Conservation (phyloP, 2,888 invertebrate species). For the Acronicta leporina region DNA sequence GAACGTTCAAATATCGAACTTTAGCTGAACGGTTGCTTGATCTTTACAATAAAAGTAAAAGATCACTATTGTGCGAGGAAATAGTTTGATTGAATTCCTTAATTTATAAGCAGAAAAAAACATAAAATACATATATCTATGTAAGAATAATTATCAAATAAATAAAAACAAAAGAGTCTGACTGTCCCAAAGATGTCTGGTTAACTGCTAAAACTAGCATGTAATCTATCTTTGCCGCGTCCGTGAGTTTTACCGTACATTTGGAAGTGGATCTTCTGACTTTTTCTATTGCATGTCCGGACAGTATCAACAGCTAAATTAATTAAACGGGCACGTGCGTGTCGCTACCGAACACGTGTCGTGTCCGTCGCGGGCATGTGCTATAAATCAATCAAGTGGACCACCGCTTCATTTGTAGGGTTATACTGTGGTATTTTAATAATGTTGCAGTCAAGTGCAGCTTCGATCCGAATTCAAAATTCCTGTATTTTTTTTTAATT, state of each 20-base stretch:
- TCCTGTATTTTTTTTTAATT: neutral
- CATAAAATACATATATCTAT: no score
- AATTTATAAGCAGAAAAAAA: no score
- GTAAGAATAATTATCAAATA: no score
- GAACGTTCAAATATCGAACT: neutral
- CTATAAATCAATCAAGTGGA: constrained; percentile 72
- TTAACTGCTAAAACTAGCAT: no score
- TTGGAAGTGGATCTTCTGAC: constrained; percentile 17
- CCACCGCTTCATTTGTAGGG: constrained; percentile 66
- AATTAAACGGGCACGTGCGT: constrained; percentile 72
- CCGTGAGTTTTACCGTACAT: neutral
- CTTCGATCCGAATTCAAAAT: constrained; percentile 2
- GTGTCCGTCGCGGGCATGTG: constrained; percentile 59
- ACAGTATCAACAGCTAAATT: constrained; percentile 67
- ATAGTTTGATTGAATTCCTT: no score
- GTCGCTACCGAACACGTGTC: constrained; percentile 63
- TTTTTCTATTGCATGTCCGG: constrained; percentile 11
- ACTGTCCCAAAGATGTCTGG: no score
- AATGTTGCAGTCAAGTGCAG: constrained; percentile 44
- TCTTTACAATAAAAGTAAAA: no score
- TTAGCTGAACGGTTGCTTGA: neutral
- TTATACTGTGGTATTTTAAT: constrained; percentile 58
- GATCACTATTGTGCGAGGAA: no score
- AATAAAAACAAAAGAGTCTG: no score
- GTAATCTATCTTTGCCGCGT: no score